Base-by-base conservation (phyloP, 2,113 vertebrate genomes). In the Cinclus cinclus region DNA sequence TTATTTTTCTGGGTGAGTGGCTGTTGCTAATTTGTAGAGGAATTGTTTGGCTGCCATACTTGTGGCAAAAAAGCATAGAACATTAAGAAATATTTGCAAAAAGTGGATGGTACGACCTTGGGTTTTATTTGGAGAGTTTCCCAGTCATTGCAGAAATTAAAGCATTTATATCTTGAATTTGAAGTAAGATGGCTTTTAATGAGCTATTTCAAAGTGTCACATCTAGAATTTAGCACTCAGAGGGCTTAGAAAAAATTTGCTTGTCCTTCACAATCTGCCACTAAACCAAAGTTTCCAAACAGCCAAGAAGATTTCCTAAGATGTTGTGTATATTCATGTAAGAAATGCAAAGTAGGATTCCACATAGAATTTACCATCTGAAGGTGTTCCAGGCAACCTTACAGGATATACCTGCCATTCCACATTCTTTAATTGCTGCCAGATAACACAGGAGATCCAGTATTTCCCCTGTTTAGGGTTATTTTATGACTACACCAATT, bases 91-190 rank as follows among this genome's bases (percentile, higher is more conserved):
- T 5, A 0, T 84, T 94, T 91, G 46, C 58, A 94, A 92, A 92
- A 92, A 77, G 47, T 92, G 73, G n/a, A 79, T 83, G 63, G 75
- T 90, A 78, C 74, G 69, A 4, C 13, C 41, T 69, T 41, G 39
- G 89, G 67, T 88, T 95, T 97, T 93, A 78, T 94, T 96, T 93
- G 92, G 85, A 96, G 39, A 39, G 22, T 67, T 94, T 97, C 92
- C 86, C 39, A 76, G 80, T 31, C 37, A 50, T 35, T 47, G 79
- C 39, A 90, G 65, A 93, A 94, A 88, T 47, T 59, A 78, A 81
- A 95, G 60, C 33, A 79, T 94, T 83, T 58, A 33, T 27, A 56
- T 91, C 70, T 82, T 67, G 44, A 84, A 47, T 73, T 89, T 74
- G 50, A 91, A 94, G 90, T 46, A 46, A 79, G 77, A 82, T 63